Percentiles rank a stretch among this genome's conserved stretches.
Evolutionary conservation across 2,797 vertebrate genomes (phyloP).

Genomic region (Nasua narica): DNA sequence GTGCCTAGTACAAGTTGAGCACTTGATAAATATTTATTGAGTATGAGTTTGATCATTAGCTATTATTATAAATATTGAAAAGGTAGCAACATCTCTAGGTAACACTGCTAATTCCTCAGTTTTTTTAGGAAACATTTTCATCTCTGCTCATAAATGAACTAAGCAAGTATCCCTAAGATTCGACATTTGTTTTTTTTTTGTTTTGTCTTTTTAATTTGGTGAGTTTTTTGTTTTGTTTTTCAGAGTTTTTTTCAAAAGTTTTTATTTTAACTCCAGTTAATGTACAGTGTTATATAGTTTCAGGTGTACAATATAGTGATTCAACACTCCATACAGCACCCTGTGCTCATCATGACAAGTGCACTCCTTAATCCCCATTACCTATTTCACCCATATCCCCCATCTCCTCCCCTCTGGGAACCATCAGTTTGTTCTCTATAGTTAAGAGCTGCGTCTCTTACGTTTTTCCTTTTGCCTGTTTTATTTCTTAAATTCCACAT

Average conservation of each 20-base stretch:
- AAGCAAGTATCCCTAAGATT: neutral
- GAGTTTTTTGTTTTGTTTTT: neutral
- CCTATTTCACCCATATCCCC: neutral
- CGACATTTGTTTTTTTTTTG: neutral
- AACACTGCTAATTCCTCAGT: neutral
- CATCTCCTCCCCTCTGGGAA: neutral
- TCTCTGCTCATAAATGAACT: neutral
- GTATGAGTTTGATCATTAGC: neutral
- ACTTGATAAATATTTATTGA: neutral
- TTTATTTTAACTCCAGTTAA: neutral
- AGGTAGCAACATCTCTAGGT: neutral
- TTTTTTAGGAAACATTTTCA: constrained; percentile 9
- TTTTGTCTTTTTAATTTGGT: neutral
- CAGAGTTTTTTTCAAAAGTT: neutral
- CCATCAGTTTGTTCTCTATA: neutral
- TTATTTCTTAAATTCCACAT: neutral
- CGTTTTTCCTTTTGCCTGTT: neutral
- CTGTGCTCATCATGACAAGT: neutral
- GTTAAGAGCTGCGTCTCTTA: neutral
- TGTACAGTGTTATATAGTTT: neutral
- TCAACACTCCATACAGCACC: neutral
- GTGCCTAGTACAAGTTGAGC: neutral
- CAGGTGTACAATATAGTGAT: neutral
- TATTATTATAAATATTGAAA: neutral
- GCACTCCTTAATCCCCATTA: neutral